Conservation (phyloP, 2,113 vertebrate genomes). For the Psilopsiagon aymara region DNA sequence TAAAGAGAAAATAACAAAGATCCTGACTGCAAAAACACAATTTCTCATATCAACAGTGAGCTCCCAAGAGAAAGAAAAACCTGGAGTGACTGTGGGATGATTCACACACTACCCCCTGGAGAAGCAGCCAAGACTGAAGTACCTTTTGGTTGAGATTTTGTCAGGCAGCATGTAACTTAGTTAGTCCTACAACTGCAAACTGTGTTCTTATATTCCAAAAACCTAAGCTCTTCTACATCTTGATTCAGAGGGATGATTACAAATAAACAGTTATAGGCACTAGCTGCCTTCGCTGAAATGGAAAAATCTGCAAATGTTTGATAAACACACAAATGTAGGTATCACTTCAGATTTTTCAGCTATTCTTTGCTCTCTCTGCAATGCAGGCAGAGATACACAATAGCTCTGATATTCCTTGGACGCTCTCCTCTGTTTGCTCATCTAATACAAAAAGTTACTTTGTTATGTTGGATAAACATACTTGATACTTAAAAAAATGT, state of each 20-base stretch:
- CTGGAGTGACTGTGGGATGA: neutral
- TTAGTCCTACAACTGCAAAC: neutral
- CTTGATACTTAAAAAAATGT: neutral
- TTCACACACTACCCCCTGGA: neutral
- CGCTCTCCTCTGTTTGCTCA: neutral
- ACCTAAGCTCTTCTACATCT: neutral
- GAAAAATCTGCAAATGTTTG: slow-evolving; percentile 24
- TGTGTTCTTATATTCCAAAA: neutral
- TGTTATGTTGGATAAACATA: neutral
- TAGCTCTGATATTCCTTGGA: neutral
- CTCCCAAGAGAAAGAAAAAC: neutral
- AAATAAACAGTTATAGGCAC: neutral
- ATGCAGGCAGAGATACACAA: neutral
- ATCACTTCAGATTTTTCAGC: neutral
- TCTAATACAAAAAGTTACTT: neutral
- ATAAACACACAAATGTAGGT: slow-evolving; percentile 7
- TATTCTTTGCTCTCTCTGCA: neutral
- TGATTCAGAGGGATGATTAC: neutral
- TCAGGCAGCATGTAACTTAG: neutral
- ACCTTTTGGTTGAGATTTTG: neutral
- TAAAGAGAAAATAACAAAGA: neutral
- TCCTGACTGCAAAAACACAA: neutral
- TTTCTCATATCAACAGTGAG: neutral
- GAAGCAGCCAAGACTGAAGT: neutral
- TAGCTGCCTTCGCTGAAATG: neutral